Conservation (phyloP, 2,797 vertebrate species). For the Crocidura indochinensis region DNA sequence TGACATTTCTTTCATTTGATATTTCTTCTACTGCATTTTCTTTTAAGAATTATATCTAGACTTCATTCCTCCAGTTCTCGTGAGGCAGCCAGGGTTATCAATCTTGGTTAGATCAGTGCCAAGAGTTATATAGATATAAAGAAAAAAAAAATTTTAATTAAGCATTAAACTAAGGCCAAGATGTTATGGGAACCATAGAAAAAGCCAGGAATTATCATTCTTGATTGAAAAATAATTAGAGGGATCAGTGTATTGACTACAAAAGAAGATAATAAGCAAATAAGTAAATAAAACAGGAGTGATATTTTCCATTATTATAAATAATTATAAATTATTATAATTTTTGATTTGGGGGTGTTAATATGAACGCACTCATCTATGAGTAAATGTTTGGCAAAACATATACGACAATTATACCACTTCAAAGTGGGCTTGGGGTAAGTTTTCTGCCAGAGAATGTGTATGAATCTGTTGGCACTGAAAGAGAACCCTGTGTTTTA, state of each 20-base stretch:
- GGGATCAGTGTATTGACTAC: background rate
- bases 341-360: background rate
- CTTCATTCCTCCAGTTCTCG: background rate
- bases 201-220: background rate
- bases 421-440: background rate
- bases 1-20: background rate
- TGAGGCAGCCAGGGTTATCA: background rate
- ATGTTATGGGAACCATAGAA: background rate
- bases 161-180: background rate
- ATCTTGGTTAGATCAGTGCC: background rate
- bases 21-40: background rate
- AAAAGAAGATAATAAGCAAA: background rate
- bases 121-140: background rate
- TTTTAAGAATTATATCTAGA: background rate
- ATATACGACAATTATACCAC: background rate
- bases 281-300: background rate
- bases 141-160: background rate
- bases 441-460: background rate
- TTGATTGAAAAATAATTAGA: background rate
- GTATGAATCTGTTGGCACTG: background rate
- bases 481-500: background rate
- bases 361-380: background rate
- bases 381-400: constrained; percentile 32
- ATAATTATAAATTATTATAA: background rate
- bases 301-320: background rate